These are phyloP conservation scores for Helleia helle DNA, from an alignment of 2,888 invertebrate species.

Conservation along the genomic window DNA sequence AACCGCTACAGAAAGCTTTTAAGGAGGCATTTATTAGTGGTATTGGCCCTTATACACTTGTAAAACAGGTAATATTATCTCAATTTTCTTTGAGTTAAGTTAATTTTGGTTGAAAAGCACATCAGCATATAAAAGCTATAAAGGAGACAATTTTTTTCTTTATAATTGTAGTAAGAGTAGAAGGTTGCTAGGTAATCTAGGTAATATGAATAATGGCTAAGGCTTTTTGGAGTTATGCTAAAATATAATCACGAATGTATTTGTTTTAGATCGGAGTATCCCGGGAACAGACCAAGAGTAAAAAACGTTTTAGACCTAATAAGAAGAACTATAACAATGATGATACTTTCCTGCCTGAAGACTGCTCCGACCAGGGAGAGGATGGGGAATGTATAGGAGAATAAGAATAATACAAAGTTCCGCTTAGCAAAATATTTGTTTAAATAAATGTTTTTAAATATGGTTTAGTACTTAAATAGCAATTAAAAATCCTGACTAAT, in stretches of 20 bases:
- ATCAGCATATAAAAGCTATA: too few species aligned
- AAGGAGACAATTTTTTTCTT: too few species aligned
- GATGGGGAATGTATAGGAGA: slow-evolving; percentile 24
- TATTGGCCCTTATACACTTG: slow-evolving; percentile 39
- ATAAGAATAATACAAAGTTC: neutral
- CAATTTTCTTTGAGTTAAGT: too few species aligned
- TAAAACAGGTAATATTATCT: slow-evolving; percentile 40
- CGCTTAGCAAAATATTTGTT: neutral
- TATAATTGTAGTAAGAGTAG: too few species aligned
- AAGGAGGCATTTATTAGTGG: slow-evolving; percentile 45
- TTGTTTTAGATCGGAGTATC: slow-evolving; percentile 27
- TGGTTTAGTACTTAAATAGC: too few species aligned
- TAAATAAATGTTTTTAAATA: too few species aligned
- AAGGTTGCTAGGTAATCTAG: neutral
- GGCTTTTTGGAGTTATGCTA: neutral
- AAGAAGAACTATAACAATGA: slow-evolving; percentile 38
- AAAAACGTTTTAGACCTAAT: slow-evolving; percentile 25
- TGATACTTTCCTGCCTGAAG: slow-evolving; percentile 52
- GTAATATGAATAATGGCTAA: neutral
- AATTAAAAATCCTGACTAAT: too few species aligned
- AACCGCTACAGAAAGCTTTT: slow-evolving; percentile 46
- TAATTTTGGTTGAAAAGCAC: too few species aligned
- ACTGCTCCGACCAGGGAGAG: slow-evolving; percentile 43
- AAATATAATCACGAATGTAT: neutral
- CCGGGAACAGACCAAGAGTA: slow-evolving; percentile 21